Base-by-base conservation (phyloP, 2,113 vertebrate species). In the Alosa alosa region DNA sequence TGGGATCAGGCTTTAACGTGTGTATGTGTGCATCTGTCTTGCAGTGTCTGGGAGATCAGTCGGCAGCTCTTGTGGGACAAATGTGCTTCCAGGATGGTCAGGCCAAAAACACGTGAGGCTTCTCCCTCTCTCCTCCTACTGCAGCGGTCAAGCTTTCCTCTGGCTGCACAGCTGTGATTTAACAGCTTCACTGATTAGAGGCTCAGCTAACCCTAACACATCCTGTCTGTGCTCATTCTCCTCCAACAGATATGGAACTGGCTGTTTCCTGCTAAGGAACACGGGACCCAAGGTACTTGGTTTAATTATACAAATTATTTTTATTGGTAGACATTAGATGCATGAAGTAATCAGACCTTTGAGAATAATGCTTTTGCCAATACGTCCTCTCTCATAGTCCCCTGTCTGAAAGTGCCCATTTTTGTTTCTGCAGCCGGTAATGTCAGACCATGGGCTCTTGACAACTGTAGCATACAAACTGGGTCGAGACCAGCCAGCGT, bases 21-120 rank as follows among this genome's bases (percentile, higher is more conserved):
- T 15, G 36, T 18, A 17, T 82, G 1, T 86, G 68, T 84, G n/a
- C 8, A 1, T 50, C 44, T 49, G 91, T 1, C 87, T 89, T 88
- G n/a, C 92, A 99, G 98, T 99, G 98, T 93, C 94, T 99, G 75
- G 98, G 98, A n/a, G 98, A 99, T 92, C 98, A 99, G 83, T 98
- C 97, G 78, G 98, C 98, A 82, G 98, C 98, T 44, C 94, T 99
- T 72, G 97, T 99, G 82, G 98, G 98, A 90, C 98, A 99, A 93
- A 97, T 98, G 97, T 99, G 97, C 90, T 98, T 99, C 87, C 92
- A 92, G 85, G 95, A 98, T 72, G 98, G 98, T 47, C 96, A 98
- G 88, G 97, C 98, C 86, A 99, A 99, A 95, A 99, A 99, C 92
- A 99, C 98, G 97, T 99, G 92, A 96, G 97, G 90, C 87, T 39